Base-by-base conservation (phyloP, 2,797 vertebrate species). In the Characodon lateralis region DNA sequence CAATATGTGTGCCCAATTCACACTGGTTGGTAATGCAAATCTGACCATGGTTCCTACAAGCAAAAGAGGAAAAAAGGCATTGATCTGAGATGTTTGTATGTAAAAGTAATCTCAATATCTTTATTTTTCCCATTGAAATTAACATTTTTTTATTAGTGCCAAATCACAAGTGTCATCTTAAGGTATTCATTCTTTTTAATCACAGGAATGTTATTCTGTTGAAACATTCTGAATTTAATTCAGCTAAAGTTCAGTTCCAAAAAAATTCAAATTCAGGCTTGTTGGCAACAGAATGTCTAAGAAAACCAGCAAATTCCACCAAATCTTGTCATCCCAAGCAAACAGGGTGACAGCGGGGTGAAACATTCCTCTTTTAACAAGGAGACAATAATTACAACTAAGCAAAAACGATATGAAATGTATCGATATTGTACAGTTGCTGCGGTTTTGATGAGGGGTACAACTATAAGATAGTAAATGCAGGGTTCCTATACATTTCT, bases 1-100 rank as follows among this genome's bases (percentile, higher is more conserved):
- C 10, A 99, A 69, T 71, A 96, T 71, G 77, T 96, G 90, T 43
- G 91, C 79, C 97, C 97, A 98, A 76, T 97, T 93, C 0, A 96
- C 93, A 9, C 96, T 96, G 4, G 95, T 87, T n/a, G 95, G n/a
- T 18, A 94, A 87, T 26, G 89, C 68, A 0, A 97, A 87, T 83
- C 96, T 98, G 83, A 96, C 93, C 95, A 96, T 98, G 86, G 82
- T 90, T 93, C 87, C 96, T 96, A 12, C 43, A 46, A 48, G 73
- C 28, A 59, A 1, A 56, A 31, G 0, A 65, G 73, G 24, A 6
- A 71, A 7, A 66, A 1, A 18, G 26, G 31, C 14, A 68, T 1
- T n/a, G 10, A 35, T 58, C 12, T 68, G 0, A 73, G 24, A n/a
- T 1, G 3, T 26, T 26, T 20, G 6, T 53, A 50, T 6, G n/a